Base-by-base conservation (phyloP, 2,888 invertebrate genomes). In the Drosophila meridiana region DNA sequence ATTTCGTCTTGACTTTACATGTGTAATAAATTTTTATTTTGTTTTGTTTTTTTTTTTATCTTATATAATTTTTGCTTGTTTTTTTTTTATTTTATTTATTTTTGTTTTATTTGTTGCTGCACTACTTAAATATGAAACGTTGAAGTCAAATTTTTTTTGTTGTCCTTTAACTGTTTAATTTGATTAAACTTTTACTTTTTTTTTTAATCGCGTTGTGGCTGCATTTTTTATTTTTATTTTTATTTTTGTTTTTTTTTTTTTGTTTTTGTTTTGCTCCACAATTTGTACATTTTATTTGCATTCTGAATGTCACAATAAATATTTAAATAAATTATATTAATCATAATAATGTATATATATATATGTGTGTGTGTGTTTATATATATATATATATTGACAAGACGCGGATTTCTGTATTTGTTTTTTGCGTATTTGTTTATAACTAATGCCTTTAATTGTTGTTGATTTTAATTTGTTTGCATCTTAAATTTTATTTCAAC, bases 71-170 rank as follows among this genome's bases (percentile, higher is more conserved):
- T 34, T 32, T 20, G 20, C 20, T 50, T 50, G 13, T 59, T 66
- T 28, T 28, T 53, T 53, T 70, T 66, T 74, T 73, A 45, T 13
- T 63, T 74, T 26, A 5, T 38, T 50, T 60, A 53, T 50, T 45
- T 63, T 66, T 48, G 50, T 62, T 57, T 78, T 85, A 73, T 89
- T 88, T 78, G 77, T 83, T 87, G 84, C 83, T 88, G 81, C 82
- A 86, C 87, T 87, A 87, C 89, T 87, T 89, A 87, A 88, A 90
- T 87, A 90, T 87, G 87, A 87, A 87, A 87, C 90, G 72, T 87
- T 84, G 77, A 90, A 90, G 89, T 90, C 84, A 87, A 87, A 89
- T 90, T 76, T 43, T 59, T 63, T 36, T 32, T 81, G 32, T 78
- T 82, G 66, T 80, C 45, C 66, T 77, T 76, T 73, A 75, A 81